Conservation (phyloP, 2,888 invertebrate species). For the Nemurella pictetii region DNA sequence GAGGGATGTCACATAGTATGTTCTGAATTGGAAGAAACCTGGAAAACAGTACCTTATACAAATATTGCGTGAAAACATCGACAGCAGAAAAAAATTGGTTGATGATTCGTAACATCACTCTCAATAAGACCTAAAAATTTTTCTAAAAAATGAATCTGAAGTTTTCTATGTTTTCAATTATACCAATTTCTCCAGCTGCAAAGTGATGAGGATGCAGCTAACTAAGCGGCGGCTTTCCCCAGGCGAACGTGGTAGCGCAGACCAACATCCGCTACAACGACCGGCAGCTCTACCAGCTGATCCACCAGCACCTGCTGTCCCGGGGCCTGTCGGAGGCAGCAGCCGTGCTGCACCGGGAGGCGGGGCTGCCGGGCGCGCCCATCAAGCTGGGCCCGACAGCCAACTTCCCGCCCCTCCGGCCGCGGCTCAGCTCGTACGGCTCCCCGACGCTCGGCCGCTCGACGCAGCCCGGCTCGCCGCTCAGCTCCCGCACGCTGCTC, state of each 20-base stretch:
- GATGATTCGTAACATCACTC: no score
- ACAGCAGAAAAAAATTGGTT: no score
- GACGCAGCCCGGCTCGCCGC: background rate
- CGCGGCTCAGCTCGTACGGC: background rate
- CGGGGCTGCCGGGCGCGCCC: conserved; percentile 56
- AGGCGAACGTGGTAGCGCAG: conserved; percentile 94
- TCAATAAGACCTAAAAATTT: no score
- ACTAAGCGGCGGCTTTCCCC: conserved; percentile 40
- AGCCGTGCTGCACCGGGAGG: conserved; percentile 73
- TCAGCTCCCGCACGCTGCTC: background rate
- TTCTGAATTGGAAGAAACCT: no score
- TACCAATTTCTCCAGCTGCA: no score
- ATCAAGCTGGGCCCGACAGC: conserved; percentile 33
- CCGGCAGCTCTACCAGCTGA: conserved; percentile 87
- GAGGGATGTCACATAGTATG: no score
- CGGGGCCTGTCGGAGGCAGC: conserved; percentile 79
- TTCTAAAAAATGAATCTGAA: no score
- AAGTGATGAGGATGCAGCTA: no score
- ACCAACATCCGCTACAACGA: conserved; percentile 95
- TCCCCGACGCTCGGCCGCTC: background rate
- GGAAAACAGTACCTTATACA: no score
- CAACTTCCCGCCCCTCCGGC: conserved; percentile 36
- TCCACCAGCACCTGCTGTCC: conserved; percentile 81
- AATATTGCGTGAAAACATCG: no score
- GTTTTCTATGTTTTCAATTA: no score